A percentile compares a stretch with the other conserved stretches of the same genome.
phyloP scores from a whole-genome alignment of 2,113 vertebrate genomes.

The Lophochroa leadbeateri region DNA sequence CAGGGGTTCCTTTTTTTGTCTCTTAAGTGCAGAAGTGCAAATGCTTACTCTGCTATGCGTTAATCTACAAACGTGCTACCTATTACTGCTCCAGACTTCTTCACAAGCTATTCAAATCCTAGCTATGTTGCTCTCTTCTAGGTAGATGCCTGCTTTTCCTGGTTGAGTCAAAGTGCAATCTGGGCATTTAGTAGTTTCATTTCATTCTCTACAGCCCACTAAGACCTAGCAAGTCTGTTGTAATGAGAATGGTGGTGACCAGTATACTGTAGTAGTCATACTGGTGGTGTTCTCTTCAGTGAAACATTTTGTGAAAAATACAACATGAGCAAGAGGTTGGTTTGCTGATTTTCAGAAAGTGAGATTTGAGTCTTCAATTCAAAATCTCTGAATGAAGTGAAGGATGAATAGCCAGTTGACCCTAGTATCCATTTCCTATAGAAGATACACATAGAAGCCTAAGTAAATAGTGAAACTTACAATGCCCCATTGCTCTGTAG shows the following conservation, averaged over 20 bases:
- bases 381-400: not conserved
- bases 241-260: not conserved
- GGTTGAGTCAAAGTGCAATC: not conserved
- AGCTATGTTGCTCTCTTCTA: not conserved
- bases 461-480: not conserved
- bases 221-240: not conserved
- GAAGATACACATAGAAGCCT: not conserved
- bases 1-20: not conserved
- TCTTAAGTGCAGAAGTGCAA: not conserved
- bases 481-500: not conserved
- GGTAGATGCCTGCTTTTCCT: not conserved
- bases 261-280: not conserved
- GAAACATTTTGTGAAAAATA: not conserved
- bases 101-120: not conserved
- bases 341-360: not conserved
- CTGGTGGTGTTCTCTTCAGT: not conserved
- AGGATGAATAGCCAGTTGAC: not conserved
- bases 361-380: not conserved
- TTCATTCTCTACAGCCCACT: not conserved
- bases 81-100: accelerated
- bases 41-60: not conserved
- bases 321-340: not conserved
- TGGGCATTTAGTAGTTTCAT: not conserved
- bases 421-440: not conserved
- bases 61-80: not conserved